Evolutionary conservation across 2,888 invertebrate genomes (phyloP).

Genomic region (Tinea semifulvella): DNA sequence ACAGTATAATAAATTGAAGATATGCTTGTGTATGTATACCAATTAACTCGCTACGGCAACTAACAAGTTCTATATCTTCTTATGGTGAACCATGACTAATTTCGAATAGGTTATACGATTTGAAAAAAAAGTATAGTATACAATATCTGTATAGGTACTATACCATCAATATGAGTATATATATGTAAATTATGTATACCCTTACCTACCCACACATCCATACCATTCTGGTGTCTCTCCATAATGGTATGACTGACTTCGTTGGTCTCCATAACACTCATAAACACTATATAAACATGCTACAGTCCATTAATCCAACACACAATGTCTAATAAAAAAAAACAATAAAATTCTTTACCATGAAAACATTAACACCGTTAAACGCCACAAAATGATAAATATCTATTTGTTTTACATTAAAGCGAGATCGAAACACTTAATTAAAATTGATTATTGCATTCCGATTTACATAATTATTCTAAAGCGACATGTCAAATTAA

Average conservation of each 20-base stretch:
- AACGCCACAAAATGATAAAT: conserved; percentile 54
- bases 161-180: too few relatives aligned
- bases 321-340: conserved; percentile 26
- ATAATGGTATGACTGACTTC: conserved; percentile 55
- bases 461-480: conserved; percentile 63
- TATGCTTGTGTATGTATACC: too few relatives aligned
- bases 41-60: too few relatives aligned
- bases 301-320: conserved; percentile 19
- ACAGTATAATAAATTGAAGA: too few relatives aligned
- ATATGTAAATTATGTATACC: conserved; percentile 31
- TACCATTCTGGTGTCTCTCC: conserved; percentile 67
- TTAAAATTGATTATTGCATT: conserved; percentile 59
- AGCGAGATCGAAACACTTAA: conserved; percentile 52
- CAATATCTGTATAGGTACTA: too few relatives aligned
- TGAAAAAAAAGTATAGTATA: too few relatives aligned
- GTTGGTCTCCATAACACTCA: conserved; percentile 37
- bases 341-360: conserved; percentile 15
- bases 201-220: conserved; percentile 70
- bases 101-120: too few relatives aligned
- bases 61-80: too few relatives aligned
- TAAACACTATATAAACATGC: conserved; percentile 23
- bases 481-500: conserved; percentile 61
- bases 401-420: conserved; percentile 61
- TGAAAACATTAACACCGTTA: conserved; percentile 35
- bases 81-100: too few relatives aligned